phyloP scores from a whole-genome alignment of 1,140 invertebrate species.

The Drosophila lowei region DNA sequence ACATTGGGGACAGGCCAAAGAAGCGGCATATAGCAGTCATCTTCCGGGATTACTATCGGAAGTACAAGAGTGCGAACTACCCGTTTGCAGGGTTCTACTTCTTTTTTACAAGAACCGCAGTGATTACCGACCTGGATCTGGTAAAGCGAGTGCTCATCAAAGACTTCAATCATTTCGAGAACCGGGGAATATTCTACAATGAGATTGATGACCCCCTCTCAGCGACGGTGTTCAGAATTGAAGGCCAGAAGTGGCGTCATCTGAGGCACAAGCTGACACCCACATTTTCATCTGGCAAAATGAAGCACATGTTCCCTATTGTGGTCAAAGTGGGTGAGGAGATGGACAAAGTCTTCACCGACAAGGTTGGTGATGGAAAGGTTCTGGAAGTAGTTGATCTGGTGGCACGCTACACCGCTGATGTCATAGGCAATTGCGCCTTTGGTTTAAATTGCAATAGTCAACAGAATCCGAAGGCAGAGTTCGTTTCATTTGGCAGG shows the following conservation, averaged over 20 bases:
- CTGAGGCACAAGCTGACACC: conserved; percentile 84
- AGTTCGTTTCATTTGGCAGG: conserved; percentile 83
- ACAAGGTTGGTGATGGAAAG: conserved; percentile 20
- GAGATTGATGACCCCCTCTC: conserved; percentile 84
- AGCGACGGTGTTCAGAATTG: conserved; percentile 82
- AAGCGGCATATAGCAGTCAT: conserved; percentile 58
- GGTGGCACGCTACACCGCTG: conserved; percentile 82
- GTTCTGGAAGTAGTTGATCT: conserved; percentile 77
- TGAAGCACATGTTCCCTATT: conserved; percentile 84
- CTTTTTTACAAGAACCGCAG: conserved; percentile 46
- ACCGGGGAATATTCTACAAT: conserved; percentile 83
- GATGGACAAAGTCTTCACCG: conserved; percentile 69
- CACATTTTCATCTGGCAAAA: conserved; percentile 85
- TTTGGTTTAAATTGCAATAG: conserved; percentile 83
- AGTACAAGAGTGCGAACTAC: conserved; percentile 41
- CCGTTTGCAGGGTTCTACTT: conserved; percentile 71
- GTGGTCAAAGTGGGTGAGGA: conserved; percentile 74
- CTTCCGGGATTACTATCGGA: conserved; percentile 59
- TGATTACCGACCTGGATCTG: conserved; percentile 84
- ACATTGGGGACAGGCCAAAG: conserved; percentile 79
- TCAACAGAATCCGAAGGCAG: conserved; percentile 80
- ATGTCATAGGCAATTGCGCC: conserved; percentile 83
- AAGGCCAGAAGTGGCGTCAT: conserved; percentile 85
- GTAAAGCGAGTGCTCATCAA: conserved; percentile 86
- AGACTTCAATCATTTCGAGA: conserved; percentile 85